phyloP scores from a whole-genome alignment of 1,140 invertebrate species.

The Saccostrea glomerata region DNA sequence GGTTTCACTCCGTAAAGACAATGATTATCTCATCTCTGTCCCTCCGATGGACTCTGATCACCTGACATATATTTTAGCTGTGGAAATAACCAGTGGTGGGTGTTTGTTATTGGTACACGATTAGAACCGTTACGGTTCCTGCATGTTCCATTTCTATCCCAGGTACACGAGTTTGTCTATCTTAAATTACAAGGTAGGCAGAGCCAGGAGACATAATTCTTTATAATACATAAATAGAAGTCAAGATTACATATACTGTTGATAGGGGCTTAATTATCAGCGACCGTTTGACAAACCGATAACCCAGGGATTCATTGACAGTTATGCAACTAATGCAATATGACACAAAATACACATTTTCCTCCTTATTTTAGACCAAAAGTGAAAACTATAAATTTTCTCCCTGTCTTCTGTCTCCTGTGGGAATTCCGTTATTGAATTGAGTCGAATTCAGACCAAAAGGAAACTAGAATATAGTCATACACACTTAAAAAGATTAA shows the following conservation, averaged over 20 bases:
- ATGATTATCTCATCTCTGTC: neutral
- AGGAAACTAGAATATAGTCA: neutral
- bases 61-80: neutral
- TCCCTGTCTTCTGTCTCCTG: neutral
- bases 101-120: constrained; percentile 2
- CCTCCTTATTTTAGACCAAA: neutral
- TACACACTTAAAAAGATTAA: constrained; percentile 1
- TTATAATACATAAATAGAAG: constrained; percentile 2
- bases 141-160: neutral
- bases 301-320: neutral
- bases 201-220: neutral
- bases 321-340: neutral
- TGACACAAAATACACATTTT: neutral
- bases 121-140: constrained; percentile 5
- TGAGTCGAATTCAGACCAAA: neutral
- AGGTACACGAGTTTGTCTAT: neutral
- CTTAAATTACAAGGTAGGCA: constrained; percentile 28
- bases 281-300: neutral
- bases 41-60: neutral
- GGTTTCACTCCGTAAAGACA: neutral
- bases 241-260: neutral
- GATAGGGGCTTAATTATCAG: neutral
- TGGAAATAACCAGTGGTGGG: neutral
- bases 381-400: neutral
- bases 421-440: neutral